Base-by-base conservation (phyloP, 1,140 invertebrate species). In the Acromyrmex charruanus region DNA sequence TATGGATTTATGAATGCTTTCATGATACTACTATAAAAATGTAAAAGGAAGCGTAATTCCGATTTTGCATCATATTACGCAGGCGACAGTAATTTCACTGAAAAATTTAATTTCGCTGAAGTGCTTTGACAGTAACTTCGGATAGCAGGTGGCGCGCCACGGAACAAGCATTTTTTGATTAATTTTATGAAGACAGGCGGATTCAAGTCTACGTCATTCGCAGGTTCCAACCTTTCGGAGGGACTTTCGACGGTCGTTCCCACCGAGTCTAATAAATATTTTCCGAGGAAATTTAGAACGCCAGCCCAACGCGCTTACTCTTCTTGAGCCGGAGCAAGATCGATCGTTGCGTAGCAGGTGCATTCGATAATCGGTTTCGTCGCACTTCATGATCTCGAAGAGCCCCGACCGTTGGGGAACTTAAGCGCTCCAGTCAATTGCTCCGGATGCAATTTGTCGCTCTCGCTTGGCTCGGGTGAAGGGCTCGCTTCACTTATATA, bases 401-500 rank as follows among this genome's bases (percentile, higher is more conserved):
- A 80, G 61, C 51, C 81, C n/a, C 71, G 58, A 77, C 69, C 69
- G 39, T 82, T 31, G 39, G 39, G 12, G 61, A 71, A 71, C 77
- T 82, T 90, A 90, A 88, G 77, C 86, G 89, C 72, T 66, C 44
- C 53, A 90, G 87, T 89, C 91, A 87, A 91, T 92, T 86, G 85
- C 77, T 77, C 71, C 69, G 82, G 82, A 82, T 85, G 88, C 85
- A 91, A 91, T 92, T 90, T 87, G 87, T 87, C 84, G 81, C 63
- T 82, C 21, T 88, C 61, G 80, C 18, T 21, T n/a, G 39, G 39
- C 39, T 49, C 21, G 69, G 9, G 28, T 63, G 80, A 84, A 84
- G 28, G 69, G n/a, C 28, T 82, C 68, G 69, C 18, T 18, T 21
- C 18, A n/a, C 77, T 25, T 71, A 69, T 69, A 69, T 51, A 55